A percentile compares a stretch with the other conserved stretches of the same genome.
Evolutionary conservation across 2,888 invertebrate species (phyloP).

Genomic region (Pristionchus exspectatus): DNA sequence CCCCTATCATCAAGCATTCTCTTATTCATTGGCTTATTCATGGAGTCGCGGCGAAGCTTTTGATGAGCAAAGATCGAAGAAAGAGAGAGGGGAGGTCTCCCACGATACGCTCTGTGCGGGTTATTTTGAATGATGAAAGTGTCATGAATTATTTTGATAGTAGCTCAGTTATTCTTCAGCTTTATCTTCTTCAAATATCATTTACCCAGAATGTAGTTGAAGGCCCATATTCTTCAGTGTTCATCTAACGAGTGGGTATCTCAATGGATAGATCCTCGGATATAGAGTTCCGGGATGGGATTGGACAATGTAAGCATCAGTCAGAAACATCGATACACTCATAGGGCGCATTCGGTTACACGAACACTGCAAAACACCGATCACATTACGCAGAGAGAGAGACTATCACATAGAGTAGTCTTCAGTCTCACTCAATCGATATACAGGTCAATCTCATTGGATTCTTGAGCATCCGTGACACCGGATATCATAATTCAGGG

Average conservation of each 20-base stretch:
- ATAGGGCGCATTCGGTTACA: neutral
- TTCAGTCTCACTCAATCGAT: conserved; percentile 33
- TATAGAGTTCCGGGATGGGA: neutral
- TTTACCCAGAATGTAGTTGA: neutral
- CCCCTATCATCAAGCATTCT: conserved; percentile 44
- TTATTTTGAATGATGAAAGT: neutral
- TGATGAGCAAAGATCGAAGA: conserved; percentile 3
- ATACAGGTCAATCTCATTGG: neutral
- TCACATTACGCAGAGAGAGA: conserved; percentile 12
- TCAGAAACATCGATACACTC: neutral
- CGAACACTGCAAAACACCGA: conserved; percentile 42
- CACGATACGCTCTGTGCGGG: neutral
- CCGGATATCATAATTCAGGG: conserved; percentile 42
- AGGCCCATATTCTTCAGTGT: neutral
- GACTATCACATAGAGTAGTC: neutral
- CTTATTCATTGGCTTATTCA: conserved; percentile 47
- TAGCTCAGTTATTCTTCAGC: no score
- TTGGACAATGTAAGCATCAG: neutral
- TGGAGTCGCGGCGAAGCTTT: neutral
- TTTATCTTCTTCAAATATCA: neutral
- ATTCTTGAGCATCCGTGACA: neutral
- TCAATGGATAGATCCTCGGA: no score
- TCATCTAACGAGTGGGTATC: neutral
- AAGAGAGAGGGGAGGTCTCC: conserved; percentile 6
- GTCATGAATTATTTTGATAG: neutral